Evolutionary conservation across 2,113 vertebrate genomes (phyloP), one percentile per base, ranked within the genome.

Genomic region (Gyps fulvus): DNA sequence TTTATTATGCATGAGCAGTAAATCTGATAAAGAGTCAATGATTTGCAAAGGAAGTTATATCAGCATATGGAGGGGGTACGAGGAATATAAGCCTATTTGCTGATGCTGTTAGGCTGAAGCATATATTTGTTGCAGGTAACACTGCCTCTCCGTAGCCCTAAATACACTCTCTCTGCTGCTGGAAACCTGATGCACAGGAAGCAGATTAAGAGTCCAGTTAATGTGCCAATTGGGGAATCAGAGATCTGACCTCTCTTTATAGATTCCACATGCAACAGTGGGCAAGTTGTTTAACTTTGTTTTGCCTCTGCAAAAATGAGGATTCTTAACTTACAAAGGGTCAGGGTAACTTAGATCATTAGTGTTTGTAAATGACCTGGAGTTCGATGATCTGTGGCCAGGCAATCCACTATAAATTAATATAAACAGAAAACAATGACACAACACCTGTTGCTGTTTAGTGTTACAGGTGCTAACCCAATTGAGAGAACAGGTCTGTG

Each of bases 1-100:
- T 72, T 85, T 32, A 52, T 57, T 74, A 86, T 54, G 76, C 67
- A 43, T 81, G 86, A 90, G 71, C 67, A 86, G 76, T 77, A 88
- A 86, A 80, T 88, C 83, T 70, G 76, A 73, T 86, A 69, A 29
- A 50, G n/a, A 79, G 66, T 65, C 66, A 80, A 5, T 83, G 88
- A 79, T 55, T 87, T 90, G 88, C 78, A 61, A 49, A 88, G 71
- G 62, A 69, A 86, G 26, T 29, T 58, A 4, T 4, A 42, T 71
- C 47, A 91, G 61, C 32, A 3, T 22, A 3, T 43, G 62, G 79
- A 76, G 54, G 54, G 47, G n/a, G 3, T 40, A 5, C 22, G 21
- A 85, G 42, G 88, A 72, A 72, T 34, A 36, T 47, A 38, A 76
- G 22, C 9, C 14, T 71, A 3, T 71, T 86, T 72, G 62, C 61